phyloP scores from a whole-genome alignment of 2,113 vertebrate species.

The Myanophis thanlyinensis region DNA sequence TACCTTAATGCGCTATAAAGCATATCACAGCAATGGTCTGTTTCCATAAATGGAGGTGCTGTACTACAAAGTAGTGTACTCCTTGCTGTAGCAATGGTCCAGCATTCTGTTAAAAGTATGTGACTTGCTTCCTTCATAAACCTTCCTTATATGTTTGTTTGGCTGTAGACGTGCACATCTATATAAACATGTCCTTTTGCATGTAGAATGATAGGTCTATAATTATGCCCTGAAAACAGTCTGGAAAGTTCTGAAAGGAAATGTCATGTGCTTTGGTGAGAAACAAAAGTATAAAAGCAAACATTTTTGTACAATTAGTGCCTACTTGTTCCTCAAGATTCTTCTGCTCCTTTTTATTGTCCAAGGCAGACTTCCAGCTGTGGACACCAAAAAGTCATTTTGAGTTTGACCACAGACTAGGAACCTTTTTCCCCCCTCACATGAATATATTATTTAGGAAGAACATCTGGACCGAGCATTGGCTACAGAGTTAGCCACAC shows the following conservation, averaged over 20 bases:
- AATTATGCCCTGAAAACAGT: not conserved
- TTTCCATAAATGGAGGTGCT: not conserved
- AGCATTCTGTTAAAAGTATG: not conserved
- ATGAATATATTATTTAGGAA: conserved; percentile 12
- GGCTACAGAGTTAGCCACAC: not conserved
- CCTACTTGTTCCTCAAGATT: not conserved
- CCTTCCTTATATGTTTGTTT: conserved; percentile 37
- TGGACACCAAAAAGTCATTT: conserved; percentile 4
- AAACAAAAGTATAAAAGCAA: conserved; percentile 17
- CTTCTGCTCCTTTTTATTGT: not conserved
- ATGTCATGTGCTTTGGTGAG: not conserved
- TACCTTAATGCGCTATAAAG: not conserved
- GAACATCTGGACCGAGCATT: conserved; percentile 30
- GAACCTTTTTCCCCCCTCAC: not conserved
- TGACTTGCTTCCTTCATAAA: not conserved
- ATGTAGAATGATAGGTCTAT: conserved; percentile 28
- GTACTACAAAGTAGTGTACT: not conserved
- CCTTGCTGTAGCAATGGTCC: not conserved
- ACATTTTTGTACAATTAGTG: not conserved
- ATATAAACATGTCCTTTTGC: conserved; percentile 44
- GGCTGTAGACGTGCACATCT: conserved; percentile 33
- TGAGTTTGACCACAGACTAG: not conserved
- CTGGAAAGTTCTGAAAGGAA: conserved; percentile 20
- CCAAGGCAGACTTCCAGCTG: not conserved
- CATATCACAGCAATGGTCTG: not conserved